A percentile compares a stretch with the other conserved stretches of the same genome.
These are phyloP conservation scores for Andrena bucephala DNA, from an alignment of 2,888 invertebrate genomes.

Conservation along the genomic window DNA sequence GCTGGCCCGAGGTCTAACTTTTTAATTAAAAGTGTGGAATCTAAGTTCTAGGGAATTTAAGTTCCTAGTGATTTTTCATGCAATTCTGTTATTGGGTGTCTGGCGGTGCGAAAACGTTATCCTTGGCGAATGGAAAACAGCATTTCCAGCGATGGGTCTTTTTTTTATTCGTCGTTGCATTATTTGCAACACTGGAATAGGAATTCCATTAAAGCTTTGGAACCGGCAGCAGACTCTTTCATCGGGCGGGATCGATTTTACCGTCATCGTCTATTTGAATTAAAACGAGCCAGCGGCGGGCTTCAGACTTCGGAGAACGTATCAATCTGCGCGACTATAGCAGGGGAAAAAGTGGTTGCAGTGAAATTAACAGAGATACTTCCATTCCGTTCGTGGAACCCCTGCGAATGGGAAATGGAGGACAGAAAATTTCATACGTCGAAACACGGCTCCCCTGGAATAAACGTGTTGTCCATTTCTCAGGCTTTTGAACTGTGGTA, in stretches of 20 bases:
- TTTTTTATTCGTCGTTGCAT: conserved; percentile 7
- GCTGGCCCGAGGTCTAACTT: too few relatives aligned
- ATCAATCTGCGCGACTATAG: conserved; percentile 33
- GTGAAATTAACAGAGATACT: conserved; percentile 14
- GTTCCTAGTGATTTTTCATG: neutral
- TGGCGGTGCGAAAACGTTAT: neutral
- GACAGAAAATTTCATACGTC: conserved; percentile 1
- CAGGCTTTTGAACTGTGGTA: neutral
- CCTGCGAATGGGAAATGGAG: neutral
- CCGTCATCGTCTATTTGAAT: conserved; percentile 52
- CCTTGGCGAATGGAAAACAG: conserved; percentile 15
- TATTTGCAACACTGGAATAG: conserved; percentile 46
- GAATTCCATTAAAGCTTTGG: conserved; percentile 59
- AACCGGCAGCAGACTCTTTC: conserved; percentile 49
- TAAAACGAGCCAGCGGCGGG: conserved; percentile 39
- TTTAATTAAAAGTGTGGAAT: too few relatives aligned
- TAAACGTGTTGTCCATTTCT: neutral
- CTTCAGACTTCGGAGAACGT: conserved; percentile 37
- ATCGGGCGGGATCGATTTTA: conserved; percentile 52
- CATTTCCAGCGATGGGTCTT: neutral
- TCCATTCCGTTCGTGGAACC: neutral
- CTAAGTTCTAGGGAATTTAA: too few relatives aligned
- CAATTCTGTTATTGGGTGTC: neutral
- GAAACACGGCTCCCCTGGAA: neutral
- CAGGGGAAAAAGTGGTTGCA: conserved; percentile 12